These are phyloP conservation scores for Gulo gulo DNA, from an alignment of 2,113 vertebrate species.

Conservation along the genomic window DNA sequence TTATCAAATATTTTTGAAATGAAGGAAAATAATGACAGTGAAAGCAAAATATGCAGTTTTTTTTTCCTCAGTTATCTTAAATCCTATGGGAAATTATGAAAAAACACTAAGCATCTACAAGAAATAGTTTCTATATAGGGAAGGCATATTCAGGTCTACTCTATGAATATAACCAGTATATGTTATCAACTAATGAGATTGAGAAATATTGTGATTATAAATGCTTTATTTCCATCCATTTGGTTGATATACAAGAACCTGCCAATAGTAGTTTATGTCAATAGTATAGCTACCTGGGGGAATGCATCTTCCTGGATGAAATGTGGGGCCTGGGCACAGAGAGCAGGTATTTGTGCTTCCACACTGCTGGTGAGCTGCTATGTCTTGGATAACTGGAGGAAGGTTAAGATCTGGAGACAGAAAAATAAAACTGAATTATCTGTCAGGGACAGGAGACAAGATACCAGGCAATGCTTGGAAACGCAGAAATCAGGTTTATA, in stretches of 20 bases:
- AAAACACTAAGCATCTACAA: not conserved
- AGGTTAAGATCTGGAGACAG: constrained; percentile 38
- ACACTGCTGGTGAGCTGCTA: not conserved
- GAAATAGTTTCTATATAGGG: not conserved
- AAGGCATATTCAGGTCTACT: not conserved
- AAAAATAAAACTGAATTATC: constrained; percentile 59
- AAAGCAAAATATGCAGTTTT: not conserved
- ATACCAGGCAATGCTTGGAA: not conserved
- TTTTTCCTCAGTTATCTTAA: not conserved
- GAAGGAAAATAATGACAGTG: not conserved
- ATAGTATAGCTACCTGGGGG: not conserved
- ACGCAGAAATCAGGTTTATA: not conserved
- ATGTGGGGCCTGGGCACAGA: not conserved
- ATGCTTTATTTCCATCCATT: not conserved
- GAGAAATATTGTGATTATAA: not conserved
- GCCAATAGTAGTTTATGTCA: not conserved
- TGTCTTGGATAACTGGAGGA: not conserved
- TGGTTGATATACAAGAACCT: not conserved
- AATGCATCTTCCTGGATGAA: not conserved
- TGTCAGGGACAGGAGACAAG: not conserved
- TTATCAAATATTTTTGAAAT: not conserved
- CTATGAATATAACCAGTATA: not conserved
- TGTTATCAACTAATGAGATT: not conserved
- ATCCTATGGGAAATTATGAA: not conserved
- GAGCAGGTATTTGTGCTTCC: not conserved